Evolutionary conservation across 2,113 vertebrate species (phyloP), one percentile per base, ranked within the genome.

Genomic region (Podarcis muralis): DNA sequence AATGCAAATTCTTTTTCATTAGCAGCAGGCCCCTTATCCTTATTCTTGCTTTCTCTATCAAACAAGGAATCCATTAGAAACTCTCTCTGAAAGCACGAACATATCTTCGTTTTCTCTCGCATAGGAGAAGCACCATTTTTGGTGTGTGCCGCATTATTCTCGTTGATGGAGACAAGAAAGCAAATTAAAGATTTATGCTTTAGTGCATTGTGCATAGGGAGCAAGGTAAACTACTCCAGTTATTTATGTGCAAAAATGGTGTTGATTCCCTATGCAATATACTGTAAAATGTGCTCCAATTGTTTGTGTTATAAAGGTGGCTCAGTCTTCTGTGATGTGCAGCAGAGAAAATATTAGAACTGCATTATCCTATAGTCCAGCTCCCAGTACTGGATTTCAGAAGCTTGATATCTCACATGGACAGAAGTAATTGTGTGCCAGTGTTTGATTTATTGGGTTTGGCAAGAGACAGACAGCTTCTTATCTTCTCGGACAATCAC

Each of bases 11-110:
- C 88, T 77, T 65, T 91, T 32, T 53, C 82, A 48, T 89, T 27
- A 80, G 43, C 69, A 2, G n/a, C 37, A 74, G 32, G 13, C 68
- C 22, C 43, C 48, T 88, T 83, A 16, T 2, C 9, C 8, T 76
- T 68, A 87, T 81, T 87, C 83, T 3, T 84, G 1, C 15, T 78
- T 82, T 83, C 86, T 66, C 7, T 77, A 43, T 85, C 71, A 69
- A 90, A 82, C 13, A 85, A 32, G 80, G 86, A 88, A 71, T 75
- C 75, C 62, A 91, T 53, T 76, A 90, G 15, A 81, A 66, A 43
- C 40, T 25, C 88, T 62, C 85, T 88, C 59, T 85, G 23, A 91
- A 92, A 88, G 23, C 68, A 23, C 27, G 77, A 78, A 71, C 30
- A 65, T 22, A 35, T 9, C 0, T 75, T 35, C 35, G 65, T 77